Conservation (phyloP, 2,797 vertebrate genomes). For the Scolopax bukidnonensis region DNA sequence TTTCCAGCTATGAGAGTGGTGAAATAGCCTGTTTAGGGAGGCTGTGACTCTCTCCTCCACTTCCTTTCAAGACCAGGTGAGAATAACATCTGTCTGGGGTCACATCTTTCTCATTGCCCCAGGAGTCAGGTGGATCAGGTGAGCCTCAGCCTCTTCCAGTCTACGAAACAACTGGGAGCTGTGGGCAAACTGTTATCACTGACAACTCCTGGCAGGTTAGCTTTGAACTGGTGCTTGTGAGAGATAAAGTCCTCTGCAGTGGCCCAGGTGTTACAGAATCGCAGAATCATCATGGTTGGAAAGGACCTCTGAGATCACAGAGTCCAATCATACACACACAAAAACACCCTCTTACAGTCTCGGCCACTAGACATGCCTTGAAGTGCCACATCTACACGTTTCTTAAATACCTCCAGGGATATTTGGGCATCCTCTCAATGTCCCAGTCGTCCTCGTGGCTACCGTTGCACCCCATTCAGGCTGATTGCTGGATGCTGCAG, state of each 20-base stretch:
- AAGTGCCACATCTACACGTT: too few species aligned
- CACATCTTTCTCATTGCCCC: background rate
- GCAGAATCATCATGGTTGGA: too few species aligned
- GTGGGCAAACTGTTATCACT: background rate
- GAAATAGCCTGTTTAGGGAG: background rate
- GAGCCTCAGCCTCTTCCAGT: background rate
- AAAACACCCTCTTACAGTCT: too few species aligned
- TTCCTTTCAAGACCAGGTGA: background rate
- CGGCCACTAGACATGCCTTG: too few species aligned
- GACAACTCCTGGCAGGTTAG: background rate
- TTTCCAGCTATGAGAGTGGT: background rate
- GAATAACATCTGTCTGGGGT: background rate
- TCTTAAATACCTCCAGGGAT: too few species aligned
- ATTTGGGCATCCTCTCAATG: background rate
- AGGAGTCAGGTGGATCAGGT: background rate
- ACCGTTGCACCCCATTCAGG: fast-evolving
- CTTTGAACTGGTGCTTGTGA: background rate
- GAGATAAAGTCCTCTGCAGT: background rate
- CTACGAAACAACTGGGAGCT: fast-evolving
- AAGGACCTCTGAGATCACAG: too few species aligned
- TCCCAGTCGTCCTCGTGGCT: background rate
- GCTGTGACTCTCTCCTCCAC: background rate
- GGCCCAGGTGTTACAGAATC: background rate
- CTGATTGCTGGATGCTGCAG: background rate
- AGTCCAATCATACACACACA: too few species aligned